phyloP scores from a whole-genome alignment of 2,797 vertebrate species.

The Lerista edwardsae region DNA sequence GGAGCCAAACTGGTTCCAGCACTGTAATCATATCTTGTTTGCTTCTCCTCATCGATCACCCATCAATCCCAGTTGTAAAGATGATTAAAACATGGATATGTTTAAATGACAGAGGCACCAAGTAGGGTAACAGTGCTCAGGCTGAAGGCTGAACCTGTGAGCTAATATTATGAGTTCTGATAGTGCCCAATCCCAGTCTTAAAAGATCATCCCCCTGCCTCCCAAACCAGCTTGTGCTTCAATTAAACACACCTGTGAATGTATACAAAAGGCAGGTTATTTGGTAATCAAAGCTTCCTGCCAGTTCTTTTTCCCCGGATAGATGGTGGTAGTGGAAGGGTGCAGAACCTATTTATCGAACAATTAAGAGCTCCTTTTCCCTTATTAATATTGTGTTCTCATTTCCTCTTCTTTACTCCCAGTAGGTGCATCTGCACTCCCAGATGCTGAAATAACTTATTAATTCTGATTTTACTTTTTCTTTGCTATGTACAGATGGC shows the following conservation, averaged over 20 bases:
- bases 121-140: not conserved
- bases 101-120: not conserved
- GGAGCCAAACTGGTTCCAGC: too few relatives aligned
- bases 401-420: not conserved
- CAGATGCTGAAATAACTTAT: constrained; percentile 13
- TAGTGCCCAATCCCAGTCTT: not conserved
- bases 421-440: constrained; percentile 28
- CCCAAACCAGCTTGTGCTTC: not conserved
- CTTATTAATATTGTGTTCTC: constrained; percentile 8
- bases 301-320: not conserved
- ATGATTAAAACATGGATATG: not conserved
- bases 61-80: not conserved
- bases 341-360: not conserved
- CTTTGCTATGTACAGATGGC: constrained; percentile 31
- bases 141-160: not conserved
- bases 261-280: not conserved
- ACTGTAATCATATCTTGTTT: not conserved
- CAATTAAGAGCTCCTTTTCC: not conserved
- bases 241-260: not conserved
- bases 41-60: too few relatives aligned
- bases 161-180: not conserved
- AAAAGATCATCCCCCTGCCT: not conserved
- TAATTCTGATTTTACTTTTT: constrained; percentile 39
- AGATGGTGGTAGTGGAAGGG: not conserved
- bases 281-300: not conserved